Conservation (phyloP, 2,888 invertebrate species). For the Ormia ochracea region DNA sequence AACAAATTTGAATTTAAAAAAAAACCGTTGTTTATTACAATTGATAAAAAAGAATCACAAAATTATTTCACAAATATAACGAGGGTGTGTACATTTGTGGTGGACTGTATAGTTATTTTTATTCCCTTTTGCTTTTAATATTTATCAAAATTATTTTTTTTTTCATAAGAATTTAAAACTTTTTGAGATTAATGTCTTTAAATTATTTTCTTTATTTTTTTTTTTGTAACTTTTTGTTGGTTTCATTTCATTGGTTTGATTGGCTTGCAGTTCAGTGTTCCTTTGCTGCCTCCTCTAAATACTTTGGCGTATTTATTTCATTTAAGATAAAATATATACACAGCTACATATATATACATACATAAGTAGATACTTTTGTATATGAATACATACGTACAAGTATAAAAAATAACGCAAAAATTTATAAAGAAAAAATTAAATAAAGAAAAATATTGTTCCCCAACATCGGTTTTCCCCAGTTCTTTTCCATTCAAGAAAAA, state of each 20-base stretch:
- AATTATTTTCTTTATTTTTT: slow-evolving; percentile 29
- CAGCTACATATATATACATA: not conserved
- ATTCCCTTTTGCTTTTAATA: not conserved
- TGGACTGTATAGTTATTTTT: not conserved
- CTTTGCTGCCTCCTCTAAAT: slow-evolving; percentile 31
- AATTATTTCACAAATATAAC: not conserved
- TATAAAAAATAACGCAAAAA: slow-evolving; percentile 41
- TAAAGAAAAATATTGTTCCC: slow-evolving; percentile 39
- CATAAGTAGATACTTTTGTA: not conserved
- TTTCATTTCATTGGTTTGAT: slow-evolving; percentile 31
- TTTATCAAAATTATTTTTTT: not conserved
- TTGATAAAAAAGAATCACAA: not conserved
- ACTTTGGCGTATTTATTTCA: slow-evolving; percentile 38
- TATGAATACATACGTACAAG: too few species aligned
- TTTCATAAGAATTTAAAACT: slow-evolving; percentile 1
- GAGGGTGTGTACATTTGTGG: slow-evolving; percentile 30
- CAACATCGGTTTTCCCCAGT: slow-evolving; percentile 39
- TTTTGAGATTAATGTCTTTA: slow-evolving; percentile 14
- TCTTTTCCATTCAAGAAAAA: slow-evolving; percentile 25
- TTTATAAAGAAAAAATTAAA: slow-evolving; percentile 4
- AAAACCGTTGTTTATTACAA: slow-evolving; percentile 51
- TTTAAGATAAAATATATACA: slow-evolving; percentile 26
- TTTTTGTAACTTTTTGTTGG: not conserved
- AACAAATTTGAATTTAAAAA: slow-evolving; percentile 23
- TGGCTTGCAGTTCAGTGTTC: slow-evolving; percentile 45